Evolutionary conservation across 2,888 invertebrate genomes (phyloP).

Genomic region (Amiota mariae): DNA sequence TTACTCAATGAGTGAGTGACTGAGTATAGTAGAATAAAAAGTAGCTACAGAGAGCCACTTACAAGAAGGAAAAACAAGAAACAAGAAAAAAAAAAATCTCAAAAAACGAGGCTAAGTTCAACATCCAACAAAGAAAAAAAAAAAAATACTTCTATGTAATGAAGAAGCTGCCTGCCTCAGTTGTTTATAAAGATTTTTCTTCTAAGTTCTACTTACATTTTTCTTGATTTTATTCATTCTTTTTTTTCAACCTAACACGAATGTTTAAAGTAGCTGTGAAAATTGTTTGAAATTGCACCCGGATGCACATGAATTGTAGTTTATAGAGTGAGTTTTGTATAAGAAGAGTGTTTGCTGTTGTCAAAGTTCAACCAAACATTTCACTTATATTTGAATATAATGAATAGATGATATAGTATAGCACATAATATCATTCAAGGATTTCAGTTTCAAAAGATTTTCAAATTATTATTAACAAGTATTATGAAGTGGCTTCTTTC

Average conservation of each 20-base stretch:
- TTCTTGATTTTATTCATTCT: background rate
- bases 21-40: background rate
- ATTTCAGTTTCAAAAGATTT: too few relatives aligned
- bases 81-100: background rate
- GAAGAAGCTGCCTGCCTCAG: too few relatives aligned
- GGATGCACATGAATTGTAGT: slow-evolving; percentile 22
- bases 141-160: too few relatives aligned
- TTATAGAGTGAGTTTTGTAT: background rate
- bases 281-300: slow-evolving; percentile 21
- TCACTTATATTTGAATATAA: too few relatives aligned
- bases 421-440: too few relatives aligned
- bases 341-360: too few relatives aligned
- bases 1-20: background rate
- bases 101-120: slow-evolving; percentile 17
- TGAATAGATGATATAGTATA: too few relatives aligned
- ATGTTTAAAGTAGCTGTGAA: slow-evolving; percentile 7
- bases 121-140: background rate
- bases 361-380: too few relatives aligned
- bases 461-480: too few relatives aligned
- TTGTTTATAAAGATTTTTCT: background rate
- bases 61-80: background rate
- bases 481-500: background rate
- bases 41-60: background rate
- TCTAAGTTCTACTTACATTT: background rate
- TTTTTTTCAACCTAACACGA: background rate